Base-by-base conservation (phyloP, 2,888 invertebrate species). In the Drepanosiphum platanoidis region DNA sequence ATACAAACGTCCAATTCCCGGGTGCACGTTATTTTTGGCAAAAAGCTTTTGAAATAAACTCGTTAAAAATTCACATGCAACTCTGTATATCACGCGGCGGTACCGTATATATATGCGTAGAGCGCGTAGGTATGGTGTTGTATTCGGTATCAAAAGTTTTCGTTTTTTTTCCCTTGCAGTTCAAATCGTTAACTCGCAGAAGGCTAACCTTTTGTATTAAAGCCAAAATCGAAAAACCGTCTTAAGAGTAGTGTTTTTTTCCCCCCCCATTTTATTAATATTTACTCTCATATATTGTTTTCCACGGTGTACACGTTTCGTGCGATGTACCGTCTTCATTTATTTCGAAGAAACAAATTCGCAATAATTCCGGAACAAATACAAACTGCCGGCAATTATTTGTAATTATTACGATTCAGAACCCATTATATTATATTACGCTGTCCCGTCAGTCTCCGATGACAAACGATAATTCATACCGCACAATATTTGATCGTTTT, bases 1-100 rank as follows among this genome's bases (percentile, higher is more conserved):
- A 39, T 18, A 36, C 70, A 80, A 80, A 70, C 58, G 58, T 81
- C 39, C 81, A 81, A 81, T 81, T 81, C 81, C 71, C 81, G 58
- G n/a, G 71, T n/a, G 71, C 39, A 27, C 8, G 58, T 34, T 71
- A n/a, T 70, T 81, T 52, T 71, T 34, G 22, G 71, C 58, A 32
- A 81, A 81, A 39, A 81, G 58, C 71, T 71, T 81, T 81, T 81
- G 71, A 61, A 71, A 81, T 81, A 71, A 81, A 81, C 81, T 81
- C 81, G 81, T 81, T 81, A 81, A 81, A 81, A 81, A 81, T 81
- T 71, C 81, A 71, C 58, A 61, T 58, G 27, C 27, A 2, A 70
- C 68, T 79, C 46, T 5, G 3, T 68, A 46, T 68, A 68, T 46
- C 42, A 42, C 22, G 34, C 22, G 34, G 13, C 32, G 34, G 66